These are phyloP conservation scores for Cepaea nemoralis DNA, from an alignment of 1,140 invertebrate species.

Conservation along the genomic window DNA sequence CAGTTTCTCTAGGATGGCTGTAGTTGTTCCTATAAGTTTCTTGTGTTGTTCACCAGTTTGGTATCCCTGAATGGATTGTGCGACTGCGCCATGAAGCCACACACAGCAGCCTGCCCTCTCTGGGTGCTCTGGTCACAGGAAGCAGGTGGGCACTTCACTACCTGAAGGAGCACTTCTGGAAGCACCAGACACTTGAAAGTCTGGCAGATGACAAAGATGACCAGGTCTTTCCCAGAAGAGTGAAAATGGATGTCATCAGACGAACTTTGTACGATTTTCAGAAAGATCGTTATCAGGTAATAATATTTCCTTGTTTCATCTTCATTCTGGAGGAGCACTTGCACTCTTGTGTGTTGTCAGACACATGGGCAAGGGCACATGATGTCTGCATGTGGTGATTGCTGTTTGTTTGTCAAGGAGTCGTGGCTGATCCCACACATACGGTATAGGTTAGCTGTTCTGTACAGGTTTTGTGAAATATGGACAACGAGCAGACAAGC, in stretches of 20 bases:
- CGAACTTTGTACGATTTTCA: conserved; percentile 30
- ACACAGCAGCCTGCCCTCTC: conserved; percentile 43
- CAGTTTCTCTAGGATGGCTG: too few relatives aligned
- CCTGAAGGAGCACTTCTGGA: conserved; percentile 52
- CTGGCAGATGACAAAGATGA: neutral
- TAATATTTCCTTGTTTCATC: neutral
- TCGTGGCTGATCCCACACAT: too few relatives aligned
- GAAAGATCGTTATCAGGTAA: conserved; percentile 32
- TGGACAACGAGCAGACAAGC: too few relatives aligned
- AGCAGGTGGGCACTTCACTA: conserved; percentile 43
- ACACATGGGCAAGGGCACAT: too few relatives aligned
- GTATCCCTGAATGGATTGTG: conserved; percentile 54
- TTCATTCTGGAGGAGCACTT: neutral
- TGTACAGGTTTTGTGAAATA: too few relatives aligned
- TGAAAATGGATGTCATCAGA: neutral
- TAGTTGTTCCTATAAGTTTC: too few relatives aligned
- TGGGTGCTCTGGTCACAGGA: conserved; percentile 45
- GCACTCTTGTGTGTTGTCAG: too few relatives aligned
- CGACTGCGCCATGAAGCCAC: conserved; percentile 49
- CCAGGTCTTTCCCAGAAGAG: neutral
- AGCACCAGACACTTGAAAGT: conserved; percentile 12
- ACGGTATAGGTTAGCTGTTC: too few relatives aligned
- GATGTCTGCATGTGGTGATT: too few relatives aligned
- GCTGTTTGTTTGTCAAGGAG: too few relatives aligned
- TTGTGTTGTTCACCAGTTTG: conserved; percentile 48